Conservation (phyloP, 2,113 vertebrate species). For the Mola mola region DNA sequence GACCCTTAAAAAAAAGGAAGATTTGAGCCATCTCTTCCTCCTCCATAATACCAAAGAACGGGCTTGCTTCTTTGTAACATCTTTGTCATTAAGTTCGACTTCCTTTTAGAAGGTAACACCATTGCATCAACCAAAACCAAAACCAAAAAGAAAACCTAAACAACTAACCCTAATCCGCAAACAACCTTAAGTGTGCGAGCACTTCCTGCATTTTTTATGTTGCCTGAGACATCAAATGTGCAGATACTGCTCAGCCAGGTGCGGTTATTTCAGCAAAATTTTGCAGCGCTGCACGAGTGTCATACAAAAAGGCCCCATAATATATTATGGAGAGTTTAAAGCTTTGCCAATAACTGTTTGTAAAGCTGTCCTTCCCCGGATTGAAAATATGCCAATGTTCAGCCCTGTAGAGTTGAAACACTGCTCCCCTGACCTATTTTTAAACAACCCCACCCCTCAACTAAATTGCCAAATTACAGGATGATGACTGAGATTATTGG, state of each 20-base stretch:
- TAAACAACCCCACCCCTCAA: conserved; percentile 18
- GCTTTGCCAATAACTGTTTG: conserved; percentile 23
- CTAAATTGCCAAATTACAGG: conserved; percentile 48
- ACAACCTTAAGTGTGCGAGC: fast-evolving
- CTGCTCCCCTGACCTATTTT: conserved; percentile 32
- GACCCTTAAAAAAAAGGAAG: background rate
- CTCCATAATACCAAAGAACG: background rate
- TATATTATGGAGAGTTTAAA: background rate
- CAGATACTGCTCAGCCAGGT: background rate
- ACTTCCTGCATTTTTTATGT: conserved; percentile 26
- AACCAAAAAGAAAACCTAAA: too few species aligned
- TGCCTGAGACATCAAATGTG: background rate
- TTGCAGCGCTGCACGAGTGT: background rate
- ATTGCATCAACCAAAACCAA: too few species aligned
- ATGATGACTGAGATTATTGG: conserved; percentile 52
- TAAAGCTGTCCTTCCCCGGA: conserved; percentile 17
- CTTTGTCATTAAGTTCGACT: too few species aligned
- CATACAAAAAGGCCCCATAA: conserved; percentile 2
- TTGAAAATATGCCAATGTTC: conserved; percentile 9
- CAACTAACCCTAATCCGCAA: too few species aligned
- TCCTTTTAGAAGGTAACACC: too few species aligned
- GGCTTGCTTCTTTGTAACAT: background rate
- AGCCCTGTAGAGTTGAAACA: conserved; percentile 2
- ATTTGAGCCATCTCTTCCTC: background rate
- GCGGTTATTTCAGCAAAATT: background rate